Evolutionary conservation across 2,113 vertebrate species (phyloP).

Genomic region (Lasiurus cinereus): DNA sequence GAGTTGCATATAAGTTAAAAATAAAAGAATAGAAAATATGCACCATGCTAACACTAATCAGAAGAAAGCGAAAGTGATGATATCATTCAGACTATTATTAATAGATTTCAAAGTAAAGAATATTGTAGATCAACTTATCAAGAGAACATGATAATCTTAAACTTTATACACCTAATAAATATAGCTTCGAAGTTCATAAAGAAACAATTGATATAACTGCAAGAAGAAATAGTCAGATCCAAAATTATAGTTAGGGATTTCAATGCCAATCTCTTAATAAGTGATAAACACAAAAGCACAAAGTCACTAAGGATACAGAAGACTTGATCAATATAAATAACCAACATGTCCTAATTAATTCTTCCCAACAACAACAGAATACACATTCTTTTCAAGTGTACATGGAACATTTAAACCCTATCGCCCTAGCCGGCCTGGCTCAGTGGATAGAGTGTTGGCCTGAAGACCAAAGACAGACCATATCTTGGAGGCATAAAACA

Average conservation of each 20-base stretch:
- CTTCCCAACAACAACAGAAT: neutral
- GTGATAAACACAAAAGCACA: neutral
- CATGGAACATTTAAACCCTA: neutral
- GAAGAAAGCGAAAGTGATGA: neutral
- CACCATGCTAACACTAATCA: neutral
- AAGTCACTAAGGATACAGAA: constrained; percentile 20
- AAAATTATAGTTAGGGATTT: constrained; percentile 18
- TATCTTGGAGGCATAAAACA: neutral
- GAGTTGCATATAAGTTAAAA: constrained; percentile 29
- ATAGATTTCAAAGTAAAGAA: constrained; percentile 43
- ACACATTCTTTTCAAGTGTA: neutral
- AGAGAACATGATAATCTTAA: neutral
- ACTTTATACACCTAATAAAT: neutral
- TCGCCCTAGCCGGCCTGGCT: neutral
- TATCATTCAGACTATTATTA: neutral
- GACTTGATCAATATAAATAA: neutral
- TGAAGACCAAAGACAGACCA: neutral
- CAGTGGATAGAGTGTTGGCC: too few species aligned
- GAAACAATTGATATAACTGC: neutral
- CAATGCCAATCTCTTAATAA: constrained; percentile 40
- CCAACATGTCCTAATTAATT: neutral
- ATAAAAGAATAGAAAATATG: neutral
- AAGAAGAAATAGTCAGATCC: neutral
- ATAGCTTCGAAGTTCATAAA: neutral
- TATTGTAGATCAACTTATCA: neutral